Conservation (phyloP, 2,113 vertebrate genomes). For the Ailuropoda melanoleuca region DNA sequence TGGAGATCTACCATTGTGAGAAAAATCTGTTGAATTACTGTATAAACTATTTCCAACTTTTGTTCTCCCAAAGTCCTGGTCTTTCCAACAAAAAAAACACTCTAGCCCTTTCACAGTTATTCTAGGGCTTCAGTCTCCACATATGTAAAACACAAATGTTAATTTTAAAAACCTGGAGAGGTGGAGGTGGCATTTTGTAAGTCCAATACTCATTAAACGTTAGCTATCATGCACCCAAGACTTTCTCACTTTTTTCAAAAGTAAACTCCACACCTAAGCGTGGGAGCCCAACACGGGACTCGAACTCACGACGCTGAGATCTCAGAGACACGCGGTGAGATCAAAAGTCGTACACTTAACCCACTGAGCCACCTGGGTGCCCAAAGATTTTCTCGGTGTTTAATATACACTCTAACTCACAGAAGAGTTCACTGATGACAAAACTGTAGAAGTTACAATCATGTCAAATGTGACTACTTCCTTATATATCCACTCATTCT, state of each 20-base stretch:
- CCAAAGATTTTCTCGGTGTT: background rate
- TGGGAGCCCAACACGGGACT: background rate
- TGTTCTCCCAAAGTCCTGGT: background rate
- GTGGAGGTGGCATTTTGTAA: background rate
- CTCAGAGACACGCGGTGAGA: background rate
- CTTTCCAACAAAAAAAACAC: background rate
- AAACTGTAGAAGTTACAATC: background rate
- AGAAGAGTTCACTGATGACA: background rate
- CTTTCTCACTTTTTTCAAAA: background rate
- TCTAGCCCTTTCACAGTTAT: background rate
- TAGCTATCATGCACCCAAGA: background rate
- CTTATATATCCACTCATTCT: background rate
- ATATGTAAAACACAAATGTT: background rate
- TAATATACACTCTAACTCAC: background rate
- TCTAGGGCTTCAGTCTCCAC: background rate
- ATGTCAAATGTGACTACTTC: background rate
- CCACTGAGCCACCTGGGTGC: no score
- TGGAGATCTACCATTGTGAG: background rate
- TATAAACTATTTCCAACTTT: background rate
- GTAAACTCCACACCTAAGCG: background rate
- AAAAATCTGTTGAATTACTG: conserved; percentile 42
- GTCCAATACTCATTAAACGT: background rate
- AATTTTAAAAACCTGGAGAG: background rate
- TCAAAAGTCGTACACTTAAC: background rate
- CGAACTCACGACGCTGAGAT: background rate